Percentiles rank a stretch among this genome's conserved stretches.
Conservation (phyloP, 2,797 vertebrate species). For the Sebastes variabilis region DNA sequence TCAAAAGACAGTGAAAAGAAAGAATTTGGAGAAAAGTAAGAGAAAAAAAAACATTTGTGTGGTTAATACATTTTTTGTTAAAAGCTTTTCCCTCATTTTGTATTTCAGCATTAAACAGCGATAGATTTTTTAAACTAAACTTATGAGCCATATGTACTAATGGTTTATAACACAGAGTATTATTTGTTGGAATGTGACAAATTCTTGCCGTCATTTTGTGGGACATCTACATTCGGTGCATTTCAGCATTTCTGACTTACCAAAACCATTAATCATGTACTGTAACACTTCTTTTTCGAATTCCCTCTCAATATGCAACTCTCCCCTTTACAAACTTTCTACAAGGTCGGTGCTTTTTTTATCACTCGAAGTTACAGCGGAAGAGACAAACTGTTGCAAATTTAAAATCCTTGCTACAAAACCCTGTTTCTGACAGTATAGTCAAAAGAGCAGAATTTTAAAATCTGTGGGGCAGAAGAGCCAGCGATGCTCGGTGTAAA, state of each 20-base stretch:
- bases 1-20: background rate
- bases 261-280: background rate
- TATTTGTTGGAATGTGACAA: background rate
- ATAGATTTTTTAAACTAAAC: background rate
- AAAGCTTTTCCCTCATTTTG: background rate
- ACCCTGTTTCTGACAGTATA: constrained; percentile 32
- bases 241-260: background rate
- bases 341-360: background rate
- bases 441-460: constrained; percentile 19
- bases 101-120: background rate
- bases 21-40: background rate
- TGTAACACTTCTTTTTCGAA: background rate
- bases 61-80: background rate
- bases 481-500: constrained; percentile 15
- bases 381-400: constrained; percentile 25
- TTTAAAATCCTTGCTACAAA: constrained; percentile 6
- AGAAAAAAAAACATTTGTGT: background rate
- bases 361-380: background rate
- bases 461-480: constrained; percentile 32
- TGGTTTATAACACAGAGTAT: background rate
- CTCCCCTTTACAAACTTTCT: background rate
- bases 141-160: background rate
- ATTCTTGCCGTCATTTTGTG: background rate
- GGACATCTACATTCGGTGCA: background rate
- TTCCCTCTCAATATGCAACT: background rate